Evolutionary conservation across 2,888 invertebrate species (phyloP).

Genomic region (Eupithecia centaureata): DNA sequence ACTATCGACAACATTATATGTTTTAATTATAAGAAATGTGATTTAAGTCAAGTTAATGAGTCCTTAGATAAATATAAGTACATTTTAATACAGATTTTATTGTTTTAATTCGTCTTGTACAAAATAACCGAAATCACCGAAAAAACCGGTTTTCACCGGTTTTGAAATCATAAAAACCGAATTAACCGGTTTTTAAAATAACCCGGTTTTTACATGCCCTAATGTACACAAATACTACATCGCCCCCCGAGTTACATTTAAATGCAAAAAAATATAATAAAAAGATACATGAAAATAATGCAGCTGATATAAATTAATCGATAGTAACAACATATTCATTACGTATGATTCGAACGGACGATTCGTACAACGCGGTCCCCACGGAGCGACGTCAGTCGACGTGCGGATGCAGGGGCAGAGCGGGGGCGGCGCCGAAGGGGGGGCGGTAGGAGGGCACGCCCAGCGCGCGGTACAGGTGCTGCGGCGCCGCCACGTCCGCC

Average conservation of each 20-base stretch:
- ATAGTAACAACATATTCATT: no score
- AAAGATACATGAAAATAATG: neutral
- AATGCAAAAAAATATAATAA: neutral
- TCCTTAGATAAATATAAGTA: no score
- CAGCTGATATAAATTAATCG: neutral
- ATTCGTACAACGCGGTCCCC: neutral
- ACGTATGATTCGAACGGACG: neutral
- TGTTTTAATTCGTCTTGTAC: no score
- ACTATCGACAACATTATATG: no score
- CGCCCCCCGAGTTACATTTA: neutral
- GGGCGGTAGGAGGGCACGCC: conserved; percentile 89
- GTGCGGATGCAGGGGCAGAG: conserved; percentile 71
- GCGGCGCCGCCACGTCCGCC: conserved; percentile 93
- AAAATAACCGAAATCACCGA: no score
- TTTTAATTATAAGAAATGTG: no score
- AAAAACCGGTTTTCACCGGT: no score
- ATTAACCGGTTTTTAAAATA: no score
- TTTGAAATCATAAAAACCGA: no score
- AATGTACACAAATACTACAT: neutral
- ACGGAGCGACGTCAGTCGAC: conserved; percentile 10
- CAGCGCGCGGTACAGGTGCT: conserved; percentile 81
- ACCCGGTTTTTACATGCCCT: no score
- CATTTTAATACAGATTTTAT: no score
- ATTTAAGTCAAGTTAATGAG: no score
- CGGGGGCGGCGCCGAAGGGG: conserved; percentile 86